Conservation (phyloP, 1,140 invertebrate species). For the Trigoniulus corallinus region DNA sequence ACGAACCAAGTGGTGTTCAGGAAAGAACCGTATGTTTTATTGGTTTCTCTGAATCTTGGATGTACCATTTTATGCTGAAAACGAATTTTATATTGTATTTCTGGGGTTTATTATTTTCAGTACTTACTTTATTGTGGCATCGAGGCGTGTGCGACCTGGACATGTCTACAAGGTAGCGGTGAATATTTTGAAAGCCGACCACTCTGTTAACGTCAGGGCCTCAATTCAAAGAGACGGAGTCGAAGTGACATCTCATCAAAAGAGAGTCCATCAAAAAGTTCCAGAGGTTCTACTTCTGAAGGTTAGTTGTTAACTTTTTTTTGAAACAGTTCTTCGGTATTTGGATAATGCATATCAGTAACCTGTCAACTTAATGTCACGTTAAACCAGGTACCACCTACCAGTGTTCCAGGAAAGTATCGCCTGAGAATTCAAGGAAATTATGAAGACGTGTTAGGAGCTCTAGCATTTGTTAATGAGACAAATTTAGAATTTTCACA, state of each 20-base stretch:
- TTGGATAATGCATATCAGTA: no score
- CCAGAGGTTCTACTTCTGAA: not conserved
- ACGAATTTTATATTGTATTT: not conserved
- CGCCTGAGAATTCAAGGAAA: slow-evolving; percentile 73
- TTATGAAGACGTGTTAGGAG: slow-evolving; percentile 63
- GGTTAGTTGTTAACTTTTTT: not conserved
- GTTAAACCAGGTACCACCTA: slow-evolving; percentile 72
- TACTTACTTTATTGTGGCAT: slow-evolving; percentile 23
- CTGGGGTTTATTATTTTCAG: slow-evolving; percentile 12
- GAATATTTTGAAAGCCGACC: slow-evolving; percentile 16
- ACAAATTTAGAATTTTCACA: slow-evolving; percentile 51
- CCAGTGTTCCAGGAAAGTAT: slow-evolving; percentile 61
- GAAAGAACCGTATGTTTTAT: not conserved
- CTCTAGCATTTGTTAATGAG: slow-evolving; percentile 67
- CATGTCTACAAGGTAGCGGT: slow-evolving; percentile 24
- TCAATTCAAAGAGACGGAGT: slow-evolving; percentile 23
- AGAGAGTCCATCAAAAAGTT: not conserved
- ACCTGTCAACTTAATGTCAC: no score
- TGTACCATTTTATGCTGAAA: not conserved
- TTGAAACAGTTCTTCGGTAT: not conserved
- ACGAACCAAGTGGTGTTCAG: not conserved
- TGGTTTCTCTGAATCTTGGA: not conserved
- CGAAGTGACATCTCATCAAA: slow-evolving; percentile 19
- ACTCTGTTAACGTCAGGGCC: slow-evolving; percentile 31
- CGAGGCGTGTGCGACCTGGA: slow-evolving; percentile 22